These are phyloP conservation scores for Morpho achilles DNA, from an alignment of 2,888 invertebrate genomes.

Conservation along the genomic window DNA sequence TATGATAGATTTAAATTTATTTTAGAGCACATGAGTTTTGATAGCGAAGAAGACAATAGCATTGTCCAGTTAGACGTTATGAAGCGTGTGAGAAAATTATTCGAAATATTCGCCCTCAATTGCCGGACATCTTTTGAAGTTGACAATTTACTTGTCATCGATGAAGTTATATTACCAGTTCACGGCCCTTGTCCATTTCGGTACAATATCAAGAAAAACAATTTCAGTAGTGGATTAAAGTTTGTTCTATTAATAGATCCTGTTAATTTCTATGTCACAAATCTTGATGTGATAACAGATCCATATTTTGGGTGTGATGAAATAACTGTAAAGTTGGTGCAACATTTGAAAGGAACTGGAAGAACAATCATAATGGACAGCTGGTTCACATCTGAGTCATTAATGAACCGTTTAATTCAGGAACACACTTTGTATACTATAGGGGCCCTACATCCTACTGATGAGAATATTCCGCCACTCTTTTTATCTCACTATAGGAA, in stretches of 20 bases:
- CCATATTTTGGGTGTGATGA: slow-evolving; percentile 52
- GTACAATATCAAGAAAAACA: slow-evolving; percentile 59
- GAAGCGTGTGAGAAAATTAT: slow-evolving; percentile 63
- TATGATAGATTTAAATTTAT: slow-evolving; percentile 60
- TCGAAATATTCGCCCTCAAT: slow-evolving; percentile 68
- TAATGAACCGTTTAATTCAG: slow-evolving; percentile 47
- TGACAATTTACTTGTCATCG: slow-evolving; percentile 53
- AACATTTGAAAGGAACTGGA: slow-evolving; percentile 57
- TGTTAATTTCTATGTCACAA: slow-evolving; percentile 61
- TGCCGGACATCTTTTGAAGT: slow-evolving; percentile 58
- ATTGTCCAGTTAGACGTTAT: slow-evolving; percentile 55
- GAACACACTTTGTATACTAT: slow-evolving; percentile 53
- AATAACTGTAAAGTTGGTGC: slow-evolving; percentile 54
- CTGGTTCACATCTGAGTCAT: slow-evolving; percentile 53
- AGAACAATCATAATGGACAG: slow-evolving; percentile 59
- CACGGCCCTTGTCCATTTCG: slow-evolving; percentile 68
- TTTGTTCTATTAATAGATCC: slow-evolving; percentile 60
- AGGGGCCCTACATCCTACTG: slow-evolving; percentile 50
- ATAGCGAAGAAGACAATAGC: slow-evolving; percentile 42
- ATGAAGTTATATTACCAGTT: slow-evolving; percentile 65
- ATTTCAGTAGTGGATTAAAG: slow-evolving; percentile 59
- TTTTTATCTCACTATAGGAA: slow-evolving; percentile 55
- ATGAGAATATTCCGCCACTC: slow-evolving; percentile 56
- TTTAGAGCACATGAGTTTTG: slow-evolving; percentile 58
- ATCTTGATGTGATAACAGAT: slow-evolving; percentile 64